Evolutionary conservation across 2,113 vertebrate species (phyloP).

Genomic region (Gracilinanus agilis): DNA sequence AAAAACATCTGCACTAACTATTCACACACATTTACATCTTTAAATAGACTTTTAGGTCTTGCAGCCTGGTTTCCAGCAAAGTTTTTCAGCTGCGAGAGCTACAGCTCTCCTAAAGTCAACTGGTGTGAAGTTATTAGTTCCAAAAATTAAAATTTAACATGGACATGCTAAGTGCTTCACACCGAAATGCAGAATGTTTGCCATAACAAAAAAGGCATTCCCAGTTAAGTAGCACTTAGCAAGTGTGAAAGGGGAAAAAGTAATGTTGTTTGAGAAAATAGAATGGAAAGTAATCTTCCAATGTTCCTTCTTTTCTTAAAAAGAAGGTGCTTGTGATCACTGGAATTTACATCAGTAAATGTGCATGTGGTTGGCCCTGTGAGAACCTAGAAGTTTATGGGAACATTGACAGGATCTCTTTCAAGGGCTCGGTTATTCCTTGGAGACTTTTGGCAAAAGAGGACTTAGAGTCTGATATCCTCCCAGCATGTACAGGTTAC

Average conservation of each 20-base stretch:
- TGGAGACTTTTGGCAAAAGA: neutral
- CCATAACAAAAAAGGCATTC: slow-evolving; percentile 84
- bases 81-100: slow-evolving; percentile 67
- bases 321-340: slow-evolving; percentile 54
- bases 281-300: slow-evolving; percentile 65
- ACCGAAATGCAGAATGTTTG: slow-evolving; percentile 81
- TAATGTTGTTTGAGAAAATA: slow-evolving; percentile 69
- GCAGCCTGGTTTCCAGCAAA: slow-evolving; percentile 79
- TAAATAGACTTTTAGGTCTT: slow-evolving; percentile 84
- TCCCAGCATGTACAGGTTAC: slow-evolving; percentile 21
- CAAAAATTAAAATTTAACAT: slow-evolving; percentile 86
- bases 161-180: slow-evolving; percentile 84
- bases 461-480: slow-evolving; percentile 21
- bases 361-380: slow-evolving; percentile 43
- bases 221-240: slow-evolving; percentile 82
- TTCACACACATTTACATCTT: slow-evolving; percentile 86
- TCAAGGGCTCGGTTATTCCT: neutral
- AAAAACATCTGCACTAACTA: slow-evolving; percentile 86
- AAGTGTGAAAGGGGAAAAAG: slow-evolving; percentile 60
- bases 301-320: slow-evolving; percentile 57
- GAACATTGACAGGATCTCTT: neutral
- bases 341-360: slow-evolving; percentile 58
- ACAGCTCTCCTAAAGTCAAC: slow-evolving; percentile 73
- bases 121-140: slow-evolving; percentile 83
- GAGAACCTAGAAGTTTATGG: slow-evolving; percentile 57